Percentiles rank a stretch among this genome's conserved stretches.
phyloP scores from a whole-genome alignment of 2,113 vertebrate genomes.

The Xyliphius kryptos region DNA sequence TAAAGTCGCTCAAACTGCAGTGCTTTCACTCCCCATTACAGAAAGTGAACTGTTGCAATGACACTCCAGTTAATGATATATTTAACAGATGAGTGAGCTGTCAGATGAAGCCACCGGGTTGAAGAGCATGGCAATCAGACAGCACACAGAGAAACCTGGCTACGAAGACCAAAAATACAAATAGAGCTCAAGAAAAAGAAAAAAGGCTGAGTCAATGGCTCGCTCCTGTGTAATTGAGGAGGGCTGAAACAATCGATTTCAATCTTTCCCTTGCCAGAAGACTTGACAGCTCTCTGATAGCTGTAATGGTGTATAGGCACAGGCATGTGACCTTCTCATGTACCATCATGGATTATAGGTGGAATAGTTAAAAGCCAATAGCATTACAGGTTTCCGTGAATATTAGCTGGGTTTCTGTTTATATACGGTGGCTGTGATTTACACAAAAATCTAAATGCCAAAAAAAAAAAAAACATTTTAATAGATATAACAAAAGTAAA shows the following conservation, averaged over 20 bases:
- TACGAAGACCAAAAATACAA: conserved; percentile 30
- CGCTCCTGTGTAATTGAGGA: conserved; percentile 35
- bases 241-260: conserved; percentile 47
- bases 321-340: conserved; percentile 10
- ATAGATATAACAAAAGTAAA: too few species aligned
- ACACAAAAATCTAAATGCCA: too few species aligned
- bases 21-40: neutral
- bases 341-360: conserved; percentile 8
- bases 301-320: neutral
- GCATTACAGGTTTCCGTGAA: neutral
- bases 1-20: neutral
- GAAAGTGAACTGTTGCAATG: neutral
- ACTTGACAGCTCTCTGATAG: conserved; percentile 18
- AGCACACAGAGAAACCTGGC: conserved; percentile 14
- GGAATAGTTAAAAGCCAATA: neutral
- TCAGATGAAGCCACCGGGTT: conserved; percentile 20
- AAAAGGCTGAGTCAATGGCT: conserved; percentile 30
- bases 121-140: conserved; percentile 9
- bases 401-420: too few species aligned
- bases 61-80: conserved; percentile 15
- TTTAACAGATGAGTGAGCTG: conserved; percentile 32
- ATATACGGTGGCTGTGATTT: too few species aligned
- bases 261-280: conserved; percentile 27
- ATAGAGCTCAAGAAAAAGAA: conserved; percentile 27
- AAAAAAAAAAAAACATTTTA: too few species aligned